A percentile compares a stretch with the other conserved stretches of the same genome.
Conservation (phyloP, 2,113 vertebrate species). For the Cebidichthys violaceus region DNA sequence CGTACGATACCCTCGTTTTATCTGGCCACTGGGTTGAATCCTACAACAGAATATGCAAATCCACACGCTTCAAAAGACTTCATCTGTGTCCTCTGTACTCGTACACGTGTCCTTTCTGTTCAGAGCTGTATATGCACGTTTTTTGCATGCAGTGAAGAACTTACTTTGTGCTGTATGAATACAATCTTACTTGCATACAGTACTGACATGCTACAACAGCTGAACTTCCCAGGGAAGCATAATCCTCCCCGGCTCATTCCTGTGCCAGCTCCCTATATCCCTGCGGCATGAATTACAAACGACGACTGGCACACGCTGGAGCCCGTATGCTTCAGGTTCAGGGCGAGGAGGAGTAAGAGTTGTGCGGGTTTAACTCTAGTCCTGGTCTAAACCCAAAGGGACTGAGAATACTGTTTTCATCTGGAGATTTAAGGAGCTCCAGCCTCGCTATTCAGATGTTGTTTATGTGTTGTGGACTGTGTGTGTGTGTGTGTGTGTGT, state of each 20-base stretch:
- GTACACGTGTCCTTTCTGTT: no score
- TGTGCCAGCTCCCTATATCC: background rate
- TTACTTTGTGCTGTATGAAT: background rate
- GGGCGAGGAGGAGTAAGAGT: background rate
- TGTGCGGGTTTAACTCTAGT: background rate
- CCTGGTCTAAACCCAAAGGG: conserved; percentile 18
- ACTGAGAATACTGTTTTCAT: conserved; percentile 24
- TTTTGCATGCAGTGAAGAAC: no score
- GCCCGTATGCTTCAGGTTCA: conserved; percentile 11
- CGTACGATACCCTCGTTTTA: no score
- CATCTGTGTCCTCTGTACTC: no score
- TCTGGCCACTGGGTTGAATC: no score
- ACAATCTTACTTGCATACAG: background rate
- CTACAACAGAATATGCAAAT: no score
- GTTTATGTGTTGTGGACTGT: conserved; percentile 37
- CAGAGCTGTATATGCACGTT: no score
- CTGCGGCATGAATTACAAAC: conserved; percentile 47
- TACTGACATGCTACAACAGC: background rate
- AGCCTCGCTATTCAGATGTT: conserved; percentile 40
- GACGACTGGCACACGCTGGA: background rate
- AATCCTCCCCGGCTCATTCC: conserved; percentile 1
- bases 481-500: background rate
- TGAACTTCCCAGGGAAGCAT: background rate
- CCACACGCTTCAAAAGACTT: no score
- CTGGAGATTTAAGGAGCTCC: background rate